These are phyloP conservation scores for Drepanosiphum platanoidis DNA, from an alignment of 2,888 invertebrate genomes.

Conservation along the genomic window DNA sequence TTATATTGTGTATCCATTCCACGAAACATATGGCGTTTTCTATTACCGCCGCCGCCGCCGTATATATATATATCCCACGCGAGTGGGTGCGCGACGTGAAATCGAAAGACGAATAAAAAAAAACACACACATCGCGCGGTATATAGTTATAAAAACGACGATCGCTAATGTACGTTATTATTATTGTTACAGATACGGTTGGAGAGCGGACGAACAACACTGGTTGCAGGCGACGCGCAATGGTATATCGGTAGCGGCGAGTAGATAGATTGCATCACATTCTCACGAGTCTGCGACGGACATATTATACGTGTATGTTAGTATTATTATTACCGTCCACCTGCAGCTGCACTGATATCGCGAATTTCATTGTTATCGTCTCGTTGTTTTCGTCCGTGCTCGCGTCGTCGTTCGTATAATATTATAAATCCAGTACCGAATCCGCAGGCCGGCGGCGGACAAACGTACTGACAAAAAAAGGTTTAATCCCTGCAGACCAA, in stretches of 20 bases:
- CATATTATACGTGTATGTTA: too few relatives aligned
- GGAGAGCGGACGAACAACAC: slow-evolving; percentile 4
- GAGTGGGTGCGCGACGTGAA: neutral
- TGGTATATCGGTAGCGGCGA: too few relatives aligned
- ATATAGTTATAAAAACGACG: too few relatives aligned
- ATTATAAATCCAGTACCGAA: too few relatives aligned
- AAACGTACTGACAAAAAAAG: too few relatives aligned
- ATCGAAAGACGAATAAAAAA: neutral
- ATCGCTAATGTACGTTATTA: slow-evolving; percentile 7
- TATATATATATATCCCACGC: neutral
- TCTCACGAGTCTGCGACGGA: slow-evolving; percentile 44
- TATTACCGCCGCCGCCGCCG: neutral
- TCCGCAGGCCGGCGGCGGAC: too few relatives aligned
- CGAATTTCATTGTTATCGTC: neutral
- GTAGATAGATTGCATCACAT: slow-evolving; percentile 56
- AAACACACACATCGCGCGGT: neutral
- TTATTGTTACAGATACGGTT: slow-evolving; percentile 31
- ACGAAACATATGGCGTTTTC: slow-evolving; percentile 44
- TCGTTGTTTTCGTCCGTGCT: neutral
- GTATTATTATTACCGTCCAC: too few relatives aligned
- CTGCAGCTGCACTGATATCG: neutral
- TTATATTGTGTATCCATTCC: slow-evolving; percentile 21
- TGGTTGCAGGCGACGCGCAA: too few relatives aligned
- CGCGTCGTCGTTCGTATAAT: too few relatives aligned
- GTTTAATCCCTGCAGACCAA: too few relatives aligned